Evolutionary conservation across 30 jellyfish, hydroid and myxozoan genomes (phyloP), one percentile per base, ranked within the genome.

Genomic region (Phacellophora camtschatica): DNA sequence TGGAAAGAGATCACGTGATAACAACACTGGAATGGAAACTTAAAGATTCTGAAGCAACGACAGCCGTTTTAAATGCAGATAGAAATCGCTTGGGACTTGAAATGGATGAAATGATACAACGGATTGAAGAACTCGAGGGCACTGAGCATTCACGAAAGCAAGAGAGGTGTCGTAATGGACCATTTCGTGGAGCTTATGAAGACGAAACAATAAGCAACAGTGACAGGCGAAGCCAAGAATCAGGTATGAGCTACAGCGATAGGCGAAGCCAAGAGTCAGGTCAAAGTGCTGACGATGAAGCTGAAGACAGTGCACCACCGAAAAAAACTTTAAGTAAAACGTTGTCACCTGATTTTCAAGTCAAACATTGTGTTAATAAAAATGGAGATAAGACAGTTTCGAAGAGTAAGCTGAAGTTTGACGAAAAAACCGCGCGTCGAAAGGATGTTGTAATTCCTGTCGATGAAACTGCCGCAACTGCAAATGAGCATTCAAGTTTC

Each of bases 41-140:
- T 36, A 77, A 76, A 59, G 90, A 77, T 50, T 34, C 85, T n/a
- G 88, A 76, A 57, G 84, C 96, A 0, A 46, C 96, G 7, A 66
- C 77, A 11, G 63, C 83, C 5, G 77, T 77, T 10, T 24, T 77
- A 11, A 76, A 62, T 1, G 90, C 96, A 9, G 96, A 86, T 55
- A 39, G 96, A 63, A 86, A 71, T 56, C 92, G 89, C 22, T 59
- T 86, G 30, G 93, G 88, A 0, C 64, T 71, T n/a, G 96, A 86
- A 46, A 82, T 80, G n/a, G 96, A 86, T 66, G 92, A 77, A 29
- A 51, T 86, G 77, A 88, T 93, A 18, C 36, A 76, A 28, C 86
- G 96, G 25, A 37, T 86, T 31, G 96, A 86, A 25, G 87, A 86
- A 85, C 18, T 59, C 4, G 96, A 86, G 27, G 76, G 46, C 43